A percentile compares a stretch with the other conserved stretches of the same genome.
phyloP scores from a whole-genome alignment of 2,888 invertebrate genomes.

The Parnassius glacialis region DNA sequence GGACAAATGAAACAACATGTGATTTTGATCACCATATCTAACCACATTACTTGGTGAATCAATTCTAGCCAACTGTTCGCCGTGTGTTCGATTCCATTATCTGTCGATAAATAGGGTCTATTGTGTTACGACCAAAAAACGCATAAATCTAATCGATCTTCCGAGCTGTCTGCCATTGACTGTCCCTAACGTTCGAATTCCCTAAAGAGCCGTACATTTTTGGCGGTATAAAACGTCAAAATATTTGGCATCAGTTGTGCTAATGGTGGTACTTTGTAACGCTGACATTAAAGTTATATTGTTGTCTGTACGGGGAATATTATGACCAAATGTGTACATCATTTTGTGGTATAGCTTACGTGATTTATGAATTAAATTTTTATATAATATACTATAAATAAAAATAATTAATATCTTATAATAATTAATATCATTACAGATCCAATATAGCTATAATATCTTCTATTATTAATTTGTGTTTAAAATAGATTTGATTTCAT shows the following conservation, averaged over 20 bases:
- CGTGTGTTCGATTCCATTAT: slow-evolving; percentile 61
- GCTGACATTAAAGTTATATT: slow-evolving; percentile 66
- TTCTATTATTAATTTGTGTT: too few relatives aligned
- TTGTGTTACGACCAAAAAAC: slow-evolving; percentile 72
- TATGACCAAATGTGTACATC: slow-evolving; percentile 66
- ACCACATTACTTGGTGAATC: slow-evolving; percentile 69
- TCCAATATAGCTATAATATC: too few relatives aligned
- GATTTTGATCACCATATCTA: slow-evolving; percentile 77
- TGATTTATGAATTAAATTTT: too few relatives aligned
- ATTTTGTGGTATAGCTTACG: slow-evolving; percentile 34
- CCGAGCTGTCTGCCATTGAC: slow-evolving; percentile 65
- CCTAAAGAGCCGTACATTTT: slow-evolving; percentile 70
- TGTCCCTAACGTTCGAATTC: slow-evolving; percentile 59
- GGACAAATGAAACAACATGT: slow-evolving; percentile 57
- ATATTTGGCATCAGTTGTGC: slow-evolving; percentile 77
- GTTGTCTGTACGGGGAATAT: slow-evolving; percentile 58
- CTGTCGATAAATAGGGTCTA: slow-evolving; percentile 73
- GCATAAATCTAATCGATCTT: slow-evolving; percentile 79
- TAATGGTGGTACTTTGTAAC: slow-evolving; percentile 68
- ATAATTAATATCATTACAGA: too few relatives aligned
- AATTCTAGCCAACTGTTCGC: slow-evolving; percentile 71
- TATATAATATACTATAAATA: too few relatives aligned
- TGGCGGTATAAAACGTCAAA: slow-evolving; percentile 70
- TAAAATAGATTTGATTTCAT: too few relatives aligned
- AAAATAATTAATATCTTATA: too few relatives aligned